Evolutionary conservation across 2,888 invertebrate species (phyloP), one percentile per base, ranked within the genome.

Genomic region (Bruchidius siliquastri): DNA sequence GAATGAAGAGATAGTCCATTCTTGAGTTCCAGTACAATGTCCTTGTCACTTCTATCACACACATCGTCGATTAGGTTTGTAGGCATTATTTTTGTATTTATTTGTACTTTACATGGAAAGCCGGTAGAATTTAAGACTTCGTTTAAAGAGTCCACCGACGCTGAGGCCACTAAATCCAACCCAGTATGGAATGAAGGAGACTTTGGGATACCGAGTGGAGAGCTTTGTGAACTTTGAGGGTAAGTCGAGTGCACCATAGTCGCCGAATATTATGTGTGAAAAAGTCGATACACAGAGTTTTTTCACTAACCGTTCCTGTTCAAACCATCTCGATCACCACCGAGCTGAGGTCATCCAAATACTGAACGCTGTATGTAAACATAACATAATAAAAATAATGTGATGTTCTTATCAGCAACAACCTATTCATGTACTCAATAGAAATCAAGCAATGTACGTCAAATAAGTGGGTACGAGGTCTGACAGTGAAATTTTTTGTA

Each of bases 161-260:
- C 91, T 80, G 89, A 91, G 76, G 93, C 93, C 82, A 94, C 93
- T 83, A 93, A 90, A 86, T 95, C 94, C 80, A 95, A 89, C 74
- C 94, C 95, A 87, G 94, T 20, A 68, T 68, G 68, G 87, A 95
- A 95, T 85, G 94, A 95, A 79, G 95, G 95, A 82, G 94, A 94
- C 87, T 95, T 95, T 81, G 95, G 95, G 84, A 95, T 92, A 79
- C 94, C 78, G 72, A 79, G 71, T 2, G 78, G 79, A 68, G 77
- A 74, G n/a, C 73, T 72, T 74, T 83, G 83, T 76, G 85, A 84
- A 81, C 84, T 84, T 82, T 86, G 86, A 78, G 85, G 86, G 80
- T 85, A 86, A 77, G 86, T 86, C 76, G 86, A 86, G 83, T 86
- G 86, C 78, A 86, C 86, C 86, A 86, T 86, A 71, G 74, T 78